These are phyloP conservation scores for Neosalanx taihuensis DNA, from an alignment of 2,797 vertebrate genomes.

Conservation along the genomic window DNA sequence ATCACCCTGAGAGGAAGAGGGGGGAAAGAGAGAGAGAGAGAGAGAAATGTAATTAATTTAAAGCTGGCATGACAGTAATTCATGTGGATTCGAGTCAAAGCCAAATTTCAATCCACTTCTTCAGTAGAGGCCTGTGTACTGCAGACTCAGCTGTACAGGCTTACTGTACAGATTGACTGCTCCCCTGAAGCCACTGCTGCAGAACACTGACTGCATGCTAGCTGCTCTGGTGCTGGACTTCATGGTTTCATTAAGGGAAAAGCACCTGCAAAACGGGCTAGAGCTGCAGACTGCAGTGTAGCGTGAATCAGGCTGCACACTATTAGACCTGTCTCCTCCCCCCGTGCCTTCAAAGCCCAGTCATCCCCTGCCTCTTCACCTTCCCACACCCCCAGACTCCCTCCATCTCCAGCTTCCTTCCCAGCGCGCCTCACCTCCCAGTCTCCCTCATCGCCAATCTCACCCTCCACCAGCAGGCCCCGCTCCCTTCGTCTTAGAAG, in stretches of 20 bases:
- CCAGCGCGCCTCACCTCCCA: neutral
- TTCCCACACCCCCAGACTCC: neutral
- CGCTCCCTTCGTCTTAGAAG: neutral
- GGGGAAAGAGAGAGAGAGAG: conserved; percentile 16
- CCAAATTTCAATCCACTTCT: conserved; percentile 18
- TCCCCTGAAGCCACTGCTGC: neutral
- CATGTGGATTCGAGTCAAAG: conserved; percentile 7
- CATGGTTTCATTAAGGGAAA: neutral
- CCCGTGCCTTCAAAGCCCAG: neutral
- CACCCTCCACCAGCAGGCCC: neutral
- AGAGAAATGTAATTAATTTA: conserved; percentile 27
- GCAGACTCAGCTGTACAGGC: conserved; percentile 8
- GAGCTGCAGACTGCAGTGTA: neutral
- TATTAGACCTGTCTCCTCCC: neutral
- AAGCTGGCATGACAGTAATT: conserved; percentile 12
- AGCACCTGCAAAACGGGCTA: too few species aligned
- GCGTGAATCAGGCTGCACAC: neutral
- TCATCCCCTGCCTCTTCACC: neutral
- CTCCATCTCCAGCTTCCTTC: neutral
- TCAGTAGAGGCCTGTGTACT: neutral
- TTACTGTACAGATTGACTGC: neutral
- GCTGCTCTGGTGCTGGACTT: neutral
- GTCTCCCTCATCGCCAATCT: neutral
- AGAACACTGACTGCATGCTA: neutral
- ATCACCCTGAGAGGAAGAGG: conserved; percentile 32